Conservation (phyloP, 2,797 vertebrate genomes). For the Odontamblyopus rebecca region DNA sequence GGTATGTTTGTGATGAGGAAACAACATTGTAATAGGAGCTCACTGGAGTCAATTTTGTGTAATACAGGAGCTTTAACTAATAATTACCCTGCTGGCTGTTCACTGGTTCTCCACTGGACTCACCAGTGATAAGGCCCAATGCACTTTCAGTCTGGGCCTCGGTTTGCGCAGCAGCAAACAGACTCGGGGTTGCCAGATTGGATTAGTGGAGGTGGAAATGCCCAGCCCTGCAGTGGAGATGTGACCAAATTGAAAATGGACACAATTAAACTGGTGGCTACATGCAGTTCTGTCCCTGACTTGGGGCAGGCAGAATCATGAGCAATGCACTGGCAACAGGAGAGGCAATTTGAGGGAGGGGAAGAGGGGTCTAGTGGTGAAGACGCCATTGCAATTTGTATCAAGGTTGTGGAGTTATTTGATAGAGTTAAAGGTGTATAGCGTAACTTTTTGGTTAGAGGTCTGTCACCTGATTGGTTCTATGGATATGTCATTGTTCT, state of each 20-base stretch:
- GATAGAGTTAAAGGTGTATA: background rate
- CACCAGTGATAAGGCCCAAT: constrained; percentile 42
- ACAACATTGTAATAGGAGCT: no score
- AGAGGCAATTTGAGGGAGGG: background rate
- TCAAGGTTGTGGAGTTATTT: background rate
- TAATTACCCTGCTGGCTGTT: constrained; percentile 49
- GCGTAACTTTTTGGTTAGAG: no score
- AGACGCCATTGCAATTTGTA: background rate
- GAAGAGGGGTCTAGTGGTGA: no score
- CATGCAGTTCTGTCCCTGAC: constrained; percentile 33
- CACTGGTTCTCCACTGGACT: constrained; percentile 26
- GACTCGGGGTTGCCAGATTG: constrained; percentile 54
- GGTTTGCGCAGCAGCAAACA: constrained; percentile 32
- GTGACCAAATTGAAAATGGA: constrained; percentile 58
- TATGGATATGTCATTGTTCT: no score
- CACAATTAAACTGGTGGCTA: constrained; percentile 53
- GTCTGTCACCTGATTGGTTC: no score
- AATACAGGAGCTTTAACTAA: constrained; percentile 50
- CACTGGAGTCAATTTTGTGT: no score
- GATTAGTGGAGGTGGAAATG: constrained; percentile 66
- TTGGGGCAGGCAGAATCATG: constrained; percentile 10
- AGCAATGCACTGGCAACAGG: background rate
- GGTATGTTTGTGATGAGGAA: no score
- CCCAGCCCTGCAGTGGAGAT: constrained; percentile 39
- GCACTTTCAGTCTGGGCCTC: constrained; percentile 36